These are phyloP conservation scores for Capreolus pygargus DNA, from an alignment of 2,113 vertebrate genomes.

Conservation along the genomic window DNA sequence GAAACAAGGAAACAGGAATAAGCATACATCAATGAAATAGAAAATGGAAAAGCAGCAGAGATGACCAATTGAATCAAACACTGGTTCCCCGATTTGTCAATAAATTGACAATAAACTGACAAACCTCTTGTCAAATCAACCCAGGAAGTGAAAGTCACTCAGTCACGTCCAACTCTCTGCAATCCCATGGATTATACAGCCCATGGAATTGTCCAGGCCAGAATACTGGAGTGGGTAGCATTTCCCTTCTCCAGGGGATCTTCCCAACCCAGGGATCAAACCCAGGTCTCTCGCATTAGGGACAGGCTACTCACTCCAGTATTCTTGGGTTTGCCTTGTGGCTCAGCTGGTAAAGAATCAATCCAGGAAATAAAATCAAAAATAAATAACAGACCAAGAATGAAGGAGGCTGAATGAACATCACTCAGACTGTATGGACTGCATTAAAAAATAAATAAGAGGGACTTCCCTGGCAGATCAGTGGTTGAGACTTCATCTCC, in stretches of 20 bases:
- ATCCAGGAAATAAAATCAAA: background rate
- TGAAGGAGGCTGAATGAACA: background rate
- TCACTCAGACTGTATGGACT: background rate
- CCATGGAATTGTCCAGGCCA: background rate
- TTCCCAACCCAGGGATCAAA: background rate
- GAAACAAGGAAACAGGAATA: background rate
- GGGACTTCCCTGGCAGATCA: background rate
- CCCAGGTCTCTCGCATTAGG: fast-evolving
- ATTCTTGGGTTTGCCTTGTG: background rate
- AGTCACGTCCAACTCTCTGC: fast-evolving
- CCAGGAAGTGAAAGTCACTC: background rate
- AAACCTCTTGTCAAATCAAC: background rate
- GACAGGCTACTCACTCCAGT: background rate
- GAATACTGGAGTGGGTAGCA: background rate
- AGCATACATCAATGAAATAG: fast-evolving
- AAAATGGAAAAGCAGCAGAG: background rate
- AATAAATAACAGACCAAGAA: background rate
- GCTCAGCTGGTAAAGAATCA: background rate
- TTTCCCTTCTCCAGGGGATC: background rate
- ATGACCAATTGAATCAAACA: background rate
- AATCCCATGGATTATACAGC: fast-evolving
- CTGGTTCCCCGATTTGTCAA: fast-evolving
- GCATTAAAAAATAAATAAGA: background rate
- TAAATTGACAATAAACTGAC: too few relatives aligned
- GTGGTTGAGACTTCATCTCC: background rate